Conservation (phyloP, 2,113 vertebrate genomes). For the Bujurquina vittata region DNA sequence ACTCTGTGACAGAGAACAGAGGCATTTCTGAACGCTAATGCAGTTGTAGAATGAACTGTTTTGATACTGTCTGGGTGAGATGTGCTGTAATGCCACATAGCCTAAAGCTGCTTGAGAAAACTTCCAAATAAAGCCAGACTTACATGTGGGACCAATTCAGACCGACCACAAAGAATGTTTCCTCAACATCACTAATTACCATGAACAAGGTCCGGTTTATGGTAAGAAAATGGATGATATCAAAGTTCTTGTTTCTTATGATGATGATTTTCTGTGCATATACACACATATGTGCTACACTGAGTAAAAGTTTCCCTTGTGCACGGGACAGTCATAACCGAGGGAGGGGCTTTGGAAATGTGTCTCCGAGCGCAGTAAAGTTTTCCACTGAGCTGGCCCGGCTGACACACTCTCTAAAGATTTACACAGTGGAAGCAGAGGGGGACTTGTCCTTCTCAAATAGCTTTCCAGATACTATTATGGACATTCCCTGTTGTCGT, state of each 20-base stretch:
- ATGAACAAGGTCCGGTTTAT: constrained; percentile 18
- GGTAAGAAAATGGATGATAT: neutral
- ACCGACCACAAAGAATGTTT: constrained; percentile 45
- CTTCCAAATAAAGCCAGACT: neutral
- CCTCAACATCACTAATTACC: constrained; percentile 34
- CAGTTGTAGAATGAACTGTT: neutral
- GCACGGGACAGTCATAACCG: constrained; percentile 25
- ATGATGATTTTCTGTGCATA: neutral
- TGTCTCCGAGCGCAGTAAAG: constrained; percentile 53
- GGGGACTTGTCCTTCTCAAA: constrained; percentile 19
- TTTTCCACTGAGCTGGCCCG: constrained; percentile 70
- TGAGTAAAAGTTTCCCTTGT: constrained; percentile 23
- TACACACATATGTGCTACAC: neutral
- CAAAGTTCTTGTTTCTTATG: neutral
- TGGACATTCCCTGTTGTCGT: constrained; percentile 34
- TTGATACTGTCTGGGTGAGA: neutral
- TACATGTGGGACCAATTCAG: constrained; percentile 66
- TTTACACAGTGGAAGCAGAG: constrained; percentile 24
- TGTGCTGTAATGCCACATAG: neutral
- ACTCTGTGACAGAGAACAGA: neutral
- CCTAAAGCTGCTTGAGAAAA: neutral
- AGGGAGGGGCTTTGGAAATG: constrained; percentile 47
- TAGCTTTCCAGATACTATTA: constrained; percentile 56
- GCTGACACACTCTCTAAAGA: constrained; percentile 62
- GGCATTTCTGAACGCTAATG: neutral